Evolutionary conservation across 2,888 invertebrate species (phyloP).

Genomic region (Aproaerema taeniolella): DNA sequence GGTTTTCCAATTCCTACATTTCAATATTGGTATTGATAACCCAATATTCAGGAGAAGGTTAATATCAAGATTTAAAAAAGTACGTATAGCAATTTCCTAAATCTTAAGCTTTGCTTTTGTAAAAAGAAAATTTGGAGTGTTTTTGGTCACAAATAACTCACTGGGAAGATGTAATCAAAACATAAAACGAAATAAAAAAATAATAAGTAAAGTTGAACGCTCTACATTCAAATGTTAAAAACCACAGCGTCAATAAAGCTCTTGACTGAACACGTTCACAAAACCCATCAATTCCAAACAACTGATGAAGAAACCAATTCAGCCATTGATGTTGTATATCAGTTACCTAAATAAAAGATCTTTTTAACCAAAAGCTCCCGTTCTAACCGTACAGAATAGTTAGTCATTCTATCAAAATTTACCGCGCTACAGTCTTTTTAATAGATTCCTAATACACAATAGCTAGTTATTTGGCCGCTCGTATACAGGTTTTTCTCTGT

Average conservation of each 20-base stretch:
- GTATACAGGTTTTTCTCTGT: conserved; percentile 35
- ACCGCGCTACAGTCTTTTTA: conserved; percentile 35
- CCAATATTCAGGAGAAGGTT: too few relatives aligned
- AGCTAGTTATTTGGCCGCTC: conserved; percentile 45
- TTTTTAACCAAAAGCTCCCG: conserved; percentile 33
- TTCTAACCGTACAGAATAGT: conserved; percentile 33
- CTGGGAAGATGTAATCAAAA: background rate
- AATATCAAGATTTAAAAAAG: too few relatives aligned
- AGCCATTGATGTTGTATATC: conserved; percentile 20
- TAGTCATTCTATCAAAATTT: conserved; percentile 38
- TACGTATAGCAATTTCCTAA: too few relatives aligned
- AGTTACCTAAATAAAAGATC: conserved; percentile 33
- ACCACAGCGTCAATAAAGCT: background rate
- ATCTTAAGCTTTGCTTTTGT: background rate
- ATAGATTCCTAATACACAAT: conserved; percentile 55
- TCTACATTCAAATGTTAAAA: background rate
- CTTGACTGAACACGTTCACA: background rate
- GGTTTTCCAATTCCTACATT: too few relatives aligned
- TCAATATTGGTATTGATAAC: too few relatives aligned
- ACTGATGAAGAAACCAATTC: conserved; percentile 5
- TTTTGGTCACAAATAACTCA: background rate
- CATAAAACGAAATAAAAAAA: background rate
- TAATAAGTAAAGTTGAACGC: background rate
- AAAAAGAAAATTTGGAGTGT: background rate
- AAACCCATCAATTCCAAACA: too few relatives aligned